Conservation (phyloP, 2,797 vertebrate genomes). For the Hoplostethus mediterraneus region DNA sequence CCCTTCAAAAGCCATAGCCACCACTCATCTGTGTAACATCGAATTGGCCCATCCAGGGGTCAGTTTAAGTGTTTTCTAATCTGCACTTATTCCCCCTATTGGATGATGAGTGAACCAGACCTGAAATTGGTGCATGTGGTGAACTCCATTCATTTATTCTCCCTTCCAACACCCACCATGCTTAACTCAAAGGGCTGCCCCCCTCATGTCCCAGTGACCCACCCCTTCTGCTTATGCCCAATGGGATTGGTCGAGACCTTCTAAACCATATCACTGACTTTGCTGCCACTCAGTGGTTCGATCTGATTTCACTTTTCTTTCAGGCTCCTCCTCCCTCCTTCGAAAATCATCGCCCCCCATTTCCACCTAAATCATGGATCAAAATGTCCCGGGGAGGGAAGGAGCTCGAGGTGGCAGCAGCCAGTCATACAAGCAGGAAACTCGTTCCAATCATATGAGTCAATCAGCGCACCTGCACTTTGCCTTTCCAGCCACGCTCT, state of each 20-base stretch:
- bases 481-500: conserved; percentile 75
- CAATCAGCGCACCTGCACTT: conserved; percentile 86
- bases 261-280: conserved; percentile 48
- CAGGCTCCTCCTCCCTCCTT: neutral
- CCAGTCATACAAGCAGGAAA: conserved; percentile 32
- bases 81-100: neutral
- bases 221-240: conserved; percentile 32
- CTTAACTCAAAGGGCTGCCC: conserved; percentile 85
- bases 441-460: conserved; percentile 59
- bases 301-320: neutral
- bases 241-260: conserved; percentile 47
- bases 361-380: neutral
- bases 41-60: conserved; percentile 11
- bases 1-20: conserved; percentile 69
- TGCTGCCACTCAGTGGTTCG: conserved; percentile 34
- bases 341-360: neutral
- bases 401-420: neutral
- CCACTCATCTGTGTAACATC: conserved; percentile 18
- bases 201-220: conserved; percentile 46
- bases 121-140: conserved; percentile 42
- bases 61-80: conserved; percentile 22
- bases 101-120: neutral
- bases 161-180: conserved; percentile 62
- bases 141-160: conserved; percentile 23
- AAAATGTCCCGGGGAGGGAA: neutral